Base-by-base conservation (phyloP, 2,113 vertebrate species). In the Lophochroa leadbeateri region DNA sequence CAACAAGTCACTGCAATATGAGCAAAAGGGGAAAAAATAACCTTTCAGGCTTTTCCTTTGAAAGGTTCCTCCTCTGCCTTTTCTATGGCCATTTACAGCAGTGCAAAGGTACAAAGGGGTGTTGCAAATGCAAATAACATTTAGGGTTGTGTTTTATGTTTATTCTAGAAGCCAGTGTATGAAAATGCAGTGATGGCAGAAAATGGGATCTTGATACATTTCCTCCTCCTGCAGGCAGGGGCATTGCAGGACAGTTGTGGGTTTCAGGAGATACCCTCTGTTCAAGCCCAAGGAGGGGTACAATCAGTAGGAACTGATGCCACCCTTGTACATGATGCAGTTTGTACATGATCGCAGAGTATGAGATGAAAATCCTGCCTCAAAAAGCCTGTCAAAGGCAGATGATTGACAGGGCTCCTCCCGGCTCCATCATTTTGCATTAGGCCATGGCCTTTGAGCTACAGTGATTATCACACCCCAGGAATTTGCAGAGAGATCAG, bases 1-100 rank as follows among this genome's bases (percentile, higher is more conserved):
- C 97, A 98, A 98, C 97, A 97, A 98, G 98, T 98, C 96, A 92
- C 96, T 91, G 94, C 88, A 94, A 96, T 95, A 91, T 69, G 96
- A 97, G 84, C 89, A 97, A 94, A 91, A 90, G 67, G 69, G 96
- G 96, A 88, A 95, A 96, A 98, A 97, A 97, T 79, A 95, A 96
- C 96, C 97, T 97, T 96, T 84, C 74, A 2, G 44, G 94, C 91
- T 96, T 97, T 90, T 84, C 31, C n/a, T 84, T 68, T 93, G 52
- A 75, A 63, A 90, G 78, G 86, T 77, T 97, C 93, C 88, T 88
- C 61, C 90, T 69, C 37, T 89, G 90, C 85, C 78, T 93, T 94
- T 75, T 46, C 76, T 72, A 37, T 14, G 31, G 9, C 90, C 85
- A 21, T 93, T 95, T 79, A 85, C 33, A 72, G 76, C 41, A 3